phyloP scores from a whole-genome alignment of 2,113 vertebrate genomes.

The Anoura caudifer region DNA sequence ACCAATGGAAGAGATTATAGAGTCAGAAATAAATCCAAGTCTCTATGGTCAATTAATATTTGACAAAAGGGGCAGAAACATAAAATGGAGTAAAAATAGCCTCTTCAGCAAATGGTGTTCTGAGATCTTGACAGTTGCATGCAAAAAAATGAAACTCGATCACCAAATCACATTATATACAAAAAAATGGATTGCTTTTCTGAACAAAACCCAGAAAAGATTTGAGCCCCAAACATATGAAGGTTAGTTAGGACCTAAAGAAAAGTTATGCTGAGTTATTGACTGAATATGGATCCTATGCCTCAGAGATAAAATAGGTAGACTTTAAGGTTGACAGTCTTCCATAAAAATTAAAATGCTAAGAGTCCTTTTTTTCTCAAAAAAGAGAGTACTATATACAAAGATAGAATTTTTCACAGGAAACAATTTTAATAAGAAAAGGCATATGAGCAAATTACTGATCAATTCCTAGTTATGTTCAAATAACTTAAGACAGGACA shows the following conservation, averaged over 20 bases:
- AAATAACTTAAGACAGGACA: background rate
- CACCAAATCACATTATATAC: too few relatives aligned
- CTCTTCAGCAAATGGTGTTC: too few relatives aligned
- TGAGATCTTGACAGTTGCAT: too few relatives aligned
- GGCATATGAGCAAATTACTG: background rate
- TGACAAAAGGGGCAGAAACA: too few relatives aligned
- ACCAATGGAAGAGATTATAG: too few relatives aligned
- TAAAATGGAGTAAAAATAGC: too few relatives aligned
- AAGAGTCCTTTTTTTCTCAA: background rate
- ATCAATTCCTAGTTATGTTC: background rate
- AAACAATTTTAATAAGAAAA: conserved; percentile 4
- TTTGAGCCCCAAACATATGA: background rate
- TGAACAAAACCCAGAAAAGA: background rate
- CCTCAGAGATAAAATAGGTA: background rate
- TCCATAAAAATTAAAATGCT: background rate
- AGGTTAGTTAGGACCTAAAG: background rate
- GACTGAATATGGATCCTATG: background rate
- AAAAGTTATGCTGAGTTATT: background rate
- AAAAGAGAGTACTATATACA: background rate
- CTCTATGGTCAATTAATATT: too few relatives aligned
- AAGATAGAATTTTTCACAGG: background rate
- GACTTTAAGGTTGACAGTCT: background rate
- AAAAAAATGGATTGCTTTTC: background rate
- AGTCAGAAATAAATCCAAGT: too few relatives aligned
- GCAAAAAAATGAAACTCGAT: too few relatives aligned